Conservation (phyloP, 2,888 invertebrate species). For the Orchestes rusci region DNA sequence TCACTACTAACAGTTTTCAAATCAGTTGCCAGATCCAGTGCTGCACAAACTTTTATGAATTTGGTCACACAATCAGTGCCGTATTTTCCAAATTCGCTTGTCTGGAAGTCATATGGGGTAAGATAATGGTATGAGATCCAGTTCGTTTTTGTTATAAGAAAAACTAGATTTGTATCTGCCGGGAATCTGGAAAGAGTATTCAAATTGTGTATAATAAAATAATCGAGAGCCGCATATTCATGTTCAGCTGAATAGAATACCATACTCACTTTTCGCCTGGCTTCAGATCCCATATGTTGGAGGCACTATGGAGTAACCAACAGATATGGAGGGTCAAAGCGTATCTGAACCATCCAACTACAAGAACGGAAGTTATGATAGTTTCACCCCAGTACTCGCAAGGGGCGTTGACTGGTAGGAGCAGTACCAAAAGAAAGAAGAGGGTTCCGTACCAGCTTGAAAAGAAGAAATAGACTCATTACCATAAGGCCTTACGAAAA, state of each 20-base stretch:
- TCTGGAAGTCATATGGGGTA: conserved; percentile 71
- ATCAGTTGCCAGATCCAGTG: conserved; percentile 57
- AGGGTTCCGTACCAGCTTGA: conserved; percentile 60
- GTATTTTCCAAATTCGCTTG: conserved; percentile 74
- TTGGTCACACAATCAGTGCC: conserved; percentile 59
- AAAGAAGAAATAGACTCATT: no score
- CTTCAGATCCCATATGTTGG: conserved; percentile 64
- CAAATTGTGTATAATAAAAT: neutral
- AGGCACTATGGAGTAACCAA: conserved; percentile 68
- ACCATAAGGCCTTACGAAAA: no score
- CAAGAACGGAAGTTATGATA: conserved; percentile 53
- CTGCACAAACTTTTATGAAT: conserved; percentile 63
- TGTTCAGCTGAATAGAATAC: no score
- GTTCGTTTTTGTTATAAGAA: conserved; percentile 64
- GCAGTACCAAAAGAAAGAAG: conserved; percentile 45
- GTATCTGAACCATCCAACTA: conserved; percentile 64
- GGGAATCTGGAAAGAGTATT: conserved; percentile 48
- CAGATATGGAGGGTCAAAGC: conserved; percentile 56
- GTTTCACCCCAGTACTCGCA: conserved; percentile 73
- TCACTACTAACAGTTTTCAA: conserved; percentile 57
- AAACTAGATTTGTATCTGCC: conserved; percentile 66
- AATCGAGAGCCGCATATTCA: neutral
- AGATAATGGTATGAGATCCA: conserved; percentile 80
- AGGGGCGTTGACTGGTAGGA: conserved; percentile 70
- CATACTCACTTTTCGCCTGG: conserved; percentile 63